Evolutionary conservation across 2,113 vertebrate genomes (phyloP), one percentile per base, ranked within the genome.

Genomic region (Macquaria ambigua): DNA sequence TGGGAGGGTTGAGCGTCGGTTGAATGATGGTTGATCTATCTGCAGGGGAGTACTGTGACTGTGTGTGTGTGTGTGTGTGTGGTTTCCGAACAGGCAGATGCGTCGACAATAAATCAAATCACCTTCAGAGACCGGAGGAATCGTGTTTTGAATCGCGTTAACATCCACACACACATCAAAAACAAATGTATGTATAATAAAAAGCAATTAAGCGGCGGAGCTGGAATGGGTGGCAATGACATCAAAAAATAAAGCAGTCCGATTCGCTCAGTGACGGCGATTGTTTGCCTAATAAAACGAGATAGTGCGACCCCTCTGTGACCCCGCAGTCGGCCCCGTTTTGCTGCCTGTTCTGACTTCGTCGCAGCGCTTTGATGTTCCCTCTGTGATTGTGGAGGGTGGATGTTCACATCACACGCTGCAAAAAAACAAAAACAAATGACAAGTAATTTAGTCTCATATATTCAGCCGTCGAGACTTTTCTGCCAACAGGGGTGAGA

Each of bases 21-120:
- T 79, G 80, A 88, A 69, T 79, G 81, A 82, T 52, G 81, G 52
- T 15, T 81, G 87, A 91, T 84, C 67, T 55, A 90, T 80, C 52
- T 69, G 75, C 77, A 28, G 50, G 56, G 56, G 77, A 74, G 48
- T 3, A 31, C 37, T 37, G 81, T 6, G 34, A 58, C 55, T n/a
- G 43, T 41, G 28, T 48, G 55, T 28, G 18, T 28, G 73, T 69
- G 55, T 53, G 73, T 75, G 72, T 41, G 74, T 58, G n/a, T 21
- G 48, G 37, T 18, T 86, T 34, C 53, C 56, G 25, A 61, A 82
- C 66, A 59, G 74, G 39, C 31, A 62, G 59, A 39, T 43, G 39
- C 34, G 18, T 63, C 16, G 1, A 16, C 70, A 12, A 78, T 81
- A 74, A 83, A 88, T 88, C 86, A 88, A 31, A 77, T 41, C 71